Percentiles rank a stretch among this genome's conserved stretches.
These are phyloP conservation scores for Lacanobia oleracea DNA, from an alignment of 2,888 invertebrate species.

Conservation along the genomic window DNA sequence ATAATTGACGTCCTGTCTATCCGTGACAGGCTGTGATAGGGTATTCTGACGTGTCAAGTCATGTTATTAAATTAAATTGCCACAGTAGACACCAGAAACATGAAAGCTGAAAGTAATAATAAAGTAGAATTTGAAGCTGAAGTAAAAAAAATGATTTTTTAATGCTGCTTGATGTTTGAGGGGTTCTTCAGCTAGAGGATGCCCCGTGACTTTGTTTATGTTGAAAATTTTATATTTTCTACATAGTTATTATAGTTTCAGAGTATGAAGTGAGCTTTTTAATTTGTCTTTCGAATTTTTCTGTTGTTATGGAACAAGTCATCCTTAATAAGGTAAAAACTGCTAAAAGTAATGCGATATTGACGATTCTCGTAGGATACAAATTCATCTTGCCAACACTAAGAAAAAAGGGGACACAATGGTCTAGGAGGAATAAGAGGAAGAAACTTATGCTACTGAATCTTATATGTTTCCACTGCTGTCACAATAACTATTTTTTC, in stretches of 20 bases:
- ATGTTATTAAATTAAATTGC: constrained; percentile 49
- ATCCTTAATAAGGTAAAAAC: too few relatives aligned
- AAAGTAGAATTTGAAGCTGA: constrained; percentile 16
- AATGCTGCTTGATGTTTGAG: constrained; percentile 5
- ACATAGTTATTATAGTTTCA: background rate
- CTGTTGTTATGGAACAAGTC: background rate
- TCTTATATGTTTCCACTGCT: background rate
- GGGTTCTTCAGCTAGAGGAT: background rate
- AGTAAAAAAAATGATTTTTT: constrained; percentile 15
- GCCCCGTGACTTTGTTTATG: constrained; percentile 5
- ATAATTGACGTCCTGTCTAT: constrained; percentile 29
- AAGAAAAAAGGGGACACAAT: too few relatives aligned
- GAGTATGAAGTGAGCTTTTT: background rate
- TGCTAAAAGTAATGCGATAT: too few relatives aligned
- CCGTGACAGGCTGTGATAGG: constrained; percentile 12
- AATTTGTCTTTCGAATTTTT: background rate
- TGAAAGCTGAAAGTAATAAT: constrained; percentile 20
- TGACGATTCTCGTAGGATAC: too few relatives aligned
- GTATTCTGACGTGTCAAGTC: constrained; percentile 12
- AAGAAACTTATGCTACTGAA: background rate
- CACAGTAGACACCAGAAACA: constrained; percentile 16
- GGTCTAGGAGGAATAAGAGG: too few relatives aligned
- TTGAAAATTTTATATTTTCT: background rate
- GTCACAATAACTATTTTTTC: background rate
- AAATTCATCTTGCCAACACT: too few relatives aligned